These are phyloP conservation scores for Nemoura dubitans DNA, from an alignment of 2,888 invertebrate species.

Conservation along the genomic window DNA sequence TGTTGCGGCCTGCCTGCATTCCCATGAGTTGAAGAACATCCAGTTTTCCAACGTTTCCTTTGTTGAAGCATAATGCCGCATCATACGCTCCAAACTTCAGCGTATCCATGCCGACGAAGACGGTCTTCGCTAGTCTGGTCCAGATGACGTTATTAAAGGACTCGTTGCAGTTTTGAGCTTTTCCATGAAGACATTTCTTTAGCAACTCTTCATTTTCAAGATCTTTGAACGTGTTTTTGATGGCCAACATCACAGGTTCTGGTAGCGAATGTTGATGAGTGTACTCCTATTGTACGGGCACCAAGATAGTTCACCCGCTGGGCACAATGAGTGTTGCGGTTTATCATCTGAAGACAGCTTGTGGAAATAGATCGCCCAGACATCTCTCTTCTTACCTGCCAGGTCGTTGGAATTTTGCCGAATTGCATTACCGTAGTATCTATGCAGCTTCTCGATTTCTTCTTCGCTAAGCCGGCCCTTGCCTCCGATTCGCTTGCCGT, in stretches of 20 bases:
- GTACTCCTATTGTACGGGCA: too few relatives aligned
- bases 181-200: constrained; percentile 45
- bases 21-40: background rate
- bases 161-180: constrained; percentile 38
- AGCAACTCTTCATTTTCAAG: too few relatives aligned
- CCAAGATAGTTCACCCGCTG: too few relatives aligned
- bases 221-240: too few relatives aligned
- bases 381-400: constrained; percentile 44
- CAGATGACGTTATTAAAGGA: constrained; percentile 17
- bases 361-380: constrained; percentile 50
- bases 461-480: constrained; percentile 41
- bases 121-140: background rate
- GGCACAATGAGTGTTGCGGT: too few relatives aligned
- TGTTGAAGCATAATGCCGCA: constrained; percentile 5
- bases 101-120: too few relatives aligned
- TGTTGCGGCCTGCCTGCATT: background rate
- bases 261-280: too few relatives aligned
- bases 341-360: constrained; percentile 46
- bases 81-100: background rate
- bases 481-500: constrained; percentile 44
- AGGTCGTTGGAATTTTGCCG: constrained; percentile 40
- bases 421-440: constrained; percentile 48
- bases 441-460: constrained; percentile 42
- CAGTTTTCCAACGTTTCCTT: constrained; percentile 10
- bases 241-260: too few relatives aligned